These are phyloP conservation scores for Holocentrus rufus DNA, from an alignment of 2,797 vertebrate genomes.

Conservation along the genomic window DNA sequence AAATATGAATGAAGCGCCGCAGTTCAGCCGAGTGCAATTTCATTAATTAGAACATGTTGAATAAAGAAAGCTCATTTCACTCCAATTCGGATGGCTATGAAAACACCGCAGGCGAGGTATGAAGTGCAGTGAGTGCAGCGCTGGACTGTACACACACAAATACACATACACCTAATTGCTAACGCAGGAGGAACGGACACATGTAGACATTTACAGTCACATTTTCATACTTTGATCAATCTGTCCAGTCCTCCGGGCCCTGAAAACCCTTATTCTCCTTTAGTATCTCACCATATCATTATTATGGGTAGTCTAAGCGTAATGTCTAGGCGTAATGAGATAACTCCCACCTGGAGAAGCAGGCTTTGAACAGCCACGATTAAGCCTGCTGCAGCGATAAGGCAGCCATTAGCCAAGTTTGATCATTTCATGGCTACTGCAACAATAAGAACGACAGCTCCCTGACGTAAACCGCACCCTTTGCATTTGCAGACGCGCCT, in stretches of 20 bases:
- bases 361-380: constrained; percentile 69
- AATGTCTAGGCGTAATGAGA: constrained; percentile 71
- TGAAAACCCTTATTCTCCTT: constrained; percentile 41
- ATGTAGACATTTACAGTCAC: constrained; percentile 73
- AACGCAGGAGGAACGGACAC: constrained; percentile 57
- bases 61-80: constrained; percentile 46
- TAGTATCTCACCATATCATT: constrained; percentile 65
- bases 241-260: constrained; percentile 53
- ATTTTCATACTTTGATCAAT: constrained; percentile 63
- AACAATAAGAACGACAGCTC: constrained; percentile 66
- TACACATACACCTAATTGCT: constrained; percentile 54
- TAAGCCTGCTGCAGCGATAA: constrained; percentile 74
- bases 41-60: constrained; percentile 59
- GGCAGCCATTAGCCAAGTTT: constrained; percentile 69
- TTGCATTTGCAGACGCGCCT: constrained; percentile 30
- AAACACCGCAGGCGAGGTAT: constrained; percentile 67
- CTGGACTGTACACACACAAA: constrained; percentile 51
- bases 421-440: constrained; percentile 75
- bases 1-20: constrained; percentile 64
- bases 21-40: constrained; percentile 55
- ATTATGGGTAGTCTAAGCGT: constrained; percentile 61
- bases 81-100: constrained; percentile 51
- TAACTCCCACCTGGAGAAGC: constrained; percentile 74
- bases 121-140: constrained; percentile 22
- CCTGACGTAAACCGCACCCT: constrained; percentile 50